Conservation (phyloP, 2,797 vertebrate species). For the Microctenopoma steveboyesi region DNA sequence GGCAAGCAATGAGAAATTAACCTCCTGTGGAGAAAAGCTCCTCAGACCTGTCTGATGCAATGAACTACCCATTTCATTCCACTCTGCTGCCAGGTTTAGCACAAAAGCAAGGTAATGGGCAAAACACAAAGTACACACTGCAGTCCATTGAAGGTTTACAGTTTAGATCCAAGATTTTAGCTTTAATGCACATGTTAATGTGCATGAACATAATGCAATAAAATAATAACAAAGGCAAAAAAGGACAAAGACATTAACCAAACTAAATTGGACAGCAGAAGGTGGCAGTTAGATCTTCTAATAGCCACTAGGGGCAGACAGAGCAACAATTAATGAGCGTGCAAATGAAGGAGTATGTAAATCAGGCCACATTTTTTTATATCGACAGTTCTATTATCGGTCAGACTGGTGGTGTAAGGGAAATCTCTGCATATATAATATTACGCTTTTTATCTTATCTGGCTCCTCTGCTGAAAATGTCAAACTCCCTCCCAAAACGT, state of each 20-base stretch:
- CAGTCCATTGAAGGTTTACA: constrained; percentile 22
- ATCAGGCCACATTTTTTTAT: constrained; percentile 1
- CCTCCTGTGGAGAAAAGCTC: constrained; percentile 74
- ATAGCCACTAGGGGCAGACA: constrained; percentile 13
- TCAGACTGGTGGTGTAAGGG: neutral
- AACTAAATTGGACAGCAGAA: constrained; percentile 6
- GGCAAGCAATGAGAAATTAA: constrained; percentile 78
- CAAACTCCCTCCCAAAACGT: neutral
- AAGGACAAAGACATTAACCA: neutral
- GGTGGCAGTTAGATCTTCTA: neutral
- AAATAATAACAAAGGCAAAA: constrained; percentile 19
- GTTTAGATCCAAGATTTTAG: neutral
- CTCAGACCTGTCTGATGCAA: constrained; percentile 77
- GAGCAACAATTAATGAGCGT: neutral
- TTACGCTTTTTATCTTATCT: neutral
- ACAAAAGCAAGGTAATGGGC: constrained; percentile 58
- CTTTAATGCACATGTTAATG: constrained; percentile 13
- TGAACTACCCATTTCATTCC: constrained; percentile 73
- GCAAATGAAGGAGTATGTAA: neutral
- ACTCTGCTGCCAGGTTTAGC: constrained; percentile 54
- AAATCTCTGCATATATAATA: neutral
- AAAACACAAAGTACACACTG: constrained; percentile 45
- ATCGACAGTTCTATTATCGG: neutral
- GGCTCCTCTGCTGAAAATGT: neutral
- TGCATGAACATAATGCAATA: constrained; percentile 7